These are phyloP conservation scores for Myanophis thanlyinensis DNA, from an alignment of 2,113 vertebrate species.

Conservation along the genomic window DNA sequence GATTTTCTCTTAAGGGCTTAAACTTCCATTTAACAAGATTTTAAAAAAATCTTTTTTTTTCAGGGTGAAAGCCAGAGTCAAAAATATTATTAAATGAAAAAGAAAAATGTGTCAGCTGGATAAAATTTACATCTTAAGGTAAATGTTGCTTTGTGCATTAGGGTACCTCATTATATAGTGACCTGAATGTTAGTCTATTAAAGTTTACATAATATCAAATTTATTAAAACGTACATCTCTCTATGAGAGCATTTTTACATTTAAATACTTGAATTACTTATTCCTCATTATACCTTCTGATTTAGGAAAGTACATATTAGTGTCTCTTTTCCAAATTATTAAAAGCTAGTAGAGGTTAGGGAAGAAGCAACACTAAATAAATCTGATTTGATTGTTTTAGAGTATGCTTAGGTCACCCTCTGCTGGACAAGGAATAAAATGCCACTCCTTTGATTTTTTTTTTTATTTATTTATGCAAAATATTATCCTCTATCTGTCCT, in stretches of 20 bases:
- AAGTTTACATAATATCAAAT: background rate
- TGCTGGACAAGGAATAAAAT: conserved; percentile 26
- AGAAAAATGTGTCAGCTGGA: background rate
- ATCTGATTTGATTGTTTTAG: conserved; percentile 17
- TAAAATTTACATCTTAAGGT: background rate
- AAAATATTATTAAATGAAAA: background rate
- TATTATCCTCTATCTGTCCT: fast-evolving
- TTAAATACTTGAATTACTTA: conserved; percentile 16
- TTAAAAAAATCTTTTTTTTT: background rate
- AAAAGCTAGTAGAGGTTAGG: background rate
- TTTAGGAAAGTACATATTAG: background rate
- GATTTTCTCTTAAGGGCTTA: background rate
- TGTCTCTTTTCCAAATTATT: background rate
- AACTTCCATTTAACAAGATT: background rate
- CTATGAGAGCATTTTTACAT: conserved; percentile 14
- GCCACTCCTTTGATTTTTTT: background rate
- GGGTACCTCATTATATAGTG: background rate
- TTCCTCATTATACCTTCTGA: background rate
- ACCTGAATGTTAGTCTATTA: background rate
- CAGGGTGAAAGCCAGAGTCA: background rate
- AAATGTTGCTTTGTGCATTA: background rate
- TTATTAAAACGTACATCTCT: background rate
- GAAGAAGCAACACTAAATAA: fast-evolving
- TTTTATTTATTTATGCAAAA: background rate
- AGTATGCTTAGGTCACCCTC: conserved; percentile 43